Evolutionary conservation across 1,140 invertebrate genomes (phyloP).

Genomic region (Panagrolaimus sp.): DNA sequence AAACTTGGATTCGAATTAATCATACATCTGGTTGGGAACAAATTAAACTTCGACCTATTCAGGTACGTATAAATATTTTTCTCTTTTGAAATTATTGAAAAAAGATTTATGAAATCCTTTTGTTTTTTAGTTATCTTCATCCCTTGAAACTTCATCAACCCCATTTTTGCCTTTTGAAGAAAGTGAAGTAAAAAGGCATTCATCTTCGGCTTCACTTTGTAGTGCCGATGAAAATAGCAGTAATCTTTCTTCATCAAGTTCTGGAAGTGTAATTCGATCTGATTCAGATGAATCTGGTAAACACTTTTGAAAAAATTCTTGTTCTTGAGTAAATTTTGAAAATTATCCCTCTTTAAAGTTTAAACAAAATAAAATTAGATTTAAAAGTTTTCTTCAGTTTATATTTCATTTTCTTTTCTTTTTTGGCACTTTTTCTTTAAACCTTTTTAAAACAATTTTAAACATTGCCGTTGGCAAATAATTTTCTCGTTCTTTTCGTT

Average conservation of each 20-base stretch:
- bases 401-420: not conserved
- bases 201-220: conserved; percentile 16
- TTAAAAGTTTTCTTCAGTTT: not conserved
- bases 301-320: too few species aligned
- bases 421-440: not conserved
- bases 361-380: not conserved
- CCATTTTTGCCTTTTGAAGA: conserved; percentile 18
- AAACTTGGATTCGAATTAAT: conserved; percentile 93
- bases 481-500: not conserved
- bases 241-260: not conserved
- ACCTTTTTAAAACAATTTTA: not conserved
- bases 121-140: conserved; percentile 9
- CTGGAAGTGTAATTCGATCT: conserved; percentile 22
- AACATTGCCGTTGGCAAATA: not conserved
- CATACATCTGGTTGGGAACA: conserved; percentile 81
- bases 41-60: conserved; percentile 70
- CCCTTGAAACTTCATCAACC: conserved; percentile 24
- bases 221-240: conserved; percentile 22
- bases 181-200: conserved; percentile 16
- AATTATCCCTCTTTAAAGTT: too few species aligned
- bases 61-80: conserved; percentile 26
- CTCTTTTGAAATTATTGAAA: not conserved
- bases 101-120: not conserved
- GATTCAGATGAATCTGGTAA: conserved; percentile 31
- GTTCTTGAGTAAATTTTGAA: not conserved